Evolutionary conservation across 2,113 vertebrate species (phyloP), one percentile per base, ranked within the genome.

Genomic region (Aleadryas rufinucha): DNA sequence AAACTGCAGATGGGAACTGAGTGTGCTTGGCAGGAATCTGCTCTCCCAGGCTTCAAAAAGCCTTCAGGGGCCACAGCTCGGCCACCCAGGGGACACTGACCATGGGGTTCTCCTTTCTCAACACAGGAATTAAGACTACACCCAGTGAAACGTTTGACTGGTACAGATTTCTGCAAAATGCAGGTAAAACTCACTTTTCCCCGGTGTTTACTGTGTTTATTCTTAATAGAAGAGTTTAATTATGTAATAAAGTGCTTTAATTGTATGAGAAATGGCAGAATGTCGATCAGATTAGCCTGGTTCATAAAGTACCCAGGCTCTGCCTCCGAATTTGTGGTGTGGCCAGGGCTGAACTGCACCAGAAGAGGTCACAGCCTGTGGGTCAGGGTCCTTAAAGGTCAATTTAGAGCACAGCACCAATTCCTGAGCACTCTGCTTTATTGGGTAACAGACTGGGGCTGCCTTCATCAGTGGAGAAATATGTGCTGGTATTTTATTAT

Each of bases 51-150:
- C 57, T 15, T 17, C 30, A 28, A 7, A 11, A 53, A 35, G 27
- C 31, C 17, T 41, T 28, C 31, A 54, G 14, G 23, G 74, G 3
- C 19, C 4, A 1, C n/a, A 53, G 57, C 87, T 74, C n/a, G 68
- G 39, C 54, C 39, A 12, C 3, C 24, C 77, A 44, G 41, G 28
- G n/a, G 8, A 27, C 50, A 66, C 17, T 13, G 19, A 76, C 37
- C 11, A 13, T 2, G 7, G 52, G 19, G 6, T 11, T 33, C 17
- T 72, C 35, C 47, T 1, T 50, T 80, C 28, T 15, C 16, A 5
- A 72, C 66, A 17, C 95, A 99, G 99, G 99, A 56, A 98, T 99
- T 50, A 93, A 97, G 76, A 99, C 99, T 1, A 45, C 84, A 9
- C 97, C 97, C 31, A 97, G 96, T 15, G 59, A 97, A 23, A 69